phyloP scores from a whole-genome alignment of 2,797 vertebrate genomes.

The Melanotaenia pygmaea region DNA sequence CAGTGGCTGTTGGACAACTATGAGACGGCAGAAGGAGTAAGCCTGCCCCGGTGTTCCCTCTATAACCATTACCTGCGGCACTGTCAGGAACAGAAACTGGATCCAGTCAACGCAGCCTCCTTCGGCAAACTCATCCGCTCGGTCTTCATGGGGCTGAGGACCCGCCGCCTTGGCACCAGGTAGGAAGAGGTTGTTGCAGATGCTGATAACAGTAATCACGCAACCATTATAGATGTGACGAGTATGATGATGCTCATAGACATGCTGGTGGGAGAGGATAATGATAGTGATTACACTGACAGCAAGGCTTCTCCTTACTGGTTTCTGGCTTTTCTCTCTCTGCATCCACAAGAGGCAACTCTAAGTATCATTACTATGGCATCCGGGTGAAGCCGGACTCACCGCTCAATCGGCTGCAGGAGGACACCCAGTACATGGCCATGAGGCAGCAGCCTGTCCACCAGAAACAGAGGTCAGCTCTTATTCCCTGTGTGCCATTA shows the following conservation, averaged over 20 bases:
- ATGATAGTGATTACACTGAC: constrained; percentile 71
- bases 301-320: constrained; percentile 55
- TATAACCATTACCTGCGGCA: constrained; percentile 97
- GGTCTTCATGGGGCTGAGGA: constrained; percentile 96
- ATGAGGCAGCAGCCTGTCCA: constrained; percentile 97
- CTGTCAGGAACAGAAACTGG: constrained; percentile 98
- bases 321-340: constrained; percentile 57
- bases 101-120: constrained; percentile 96
- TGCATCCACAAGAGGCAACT: constrained; percentile 90
- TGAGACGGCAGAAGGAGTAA: constrained; percentile 95
- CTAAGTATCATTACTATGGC: constrained; percentile 98
- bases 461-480: constrained; percentile 95
- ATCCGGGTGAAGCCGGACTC: constrained; percentile 98
- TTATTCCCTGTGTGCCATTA: constrained; percentile 5
- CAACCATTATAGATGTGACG: constrained; percentile 57
- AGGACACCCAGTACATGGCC: constrained; percentile 97
- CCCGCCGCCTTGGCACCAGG: constrained; percentile 95
- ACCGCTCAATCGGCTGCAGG: constrained; percentile 93
- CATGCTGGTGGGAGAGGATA: constrained; percentile 55
- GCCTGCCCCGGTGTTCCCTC: constrained; percentile 93
- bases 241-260: constrained; percentile 53
- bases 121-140: constrained; percentile 98
- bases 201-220: constrained; percentile 64
- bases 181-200: constrained; percentile 63
- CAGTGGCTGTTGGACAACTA: constrained; percentile 99